Base-by-base conservation (phyloP, 2,888 invertebrate genomes). In the Cheilosia scutellata region DNA sequence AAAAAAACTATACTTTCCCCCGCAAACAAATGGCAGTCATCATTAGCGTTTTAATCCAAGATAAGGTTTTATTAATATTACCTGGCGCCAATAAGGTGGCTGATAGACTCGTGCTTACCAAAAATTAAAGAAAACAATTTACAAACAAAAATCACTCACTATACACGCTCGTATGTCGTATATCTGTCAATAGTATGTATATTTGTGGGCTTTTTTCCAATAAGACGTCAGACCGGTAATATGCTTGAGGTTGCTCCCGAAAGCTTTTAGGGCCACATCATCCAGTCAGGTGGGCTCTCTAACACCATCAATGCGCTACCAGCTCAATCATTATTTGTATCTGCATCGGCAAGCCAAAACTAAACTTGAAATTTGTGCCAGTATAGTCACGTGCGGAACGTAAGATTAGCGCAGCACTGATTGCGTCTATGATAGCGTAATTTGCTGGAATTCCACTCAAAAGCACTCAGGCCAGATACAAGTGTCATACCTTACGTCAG, bases 11-110 rank as follows among this genome's bases (percentile, higher is more conserved):
- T 27, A 58, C 7, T 16, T 20, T 1, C 11, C 47, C 3, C 16
- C 49, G 20, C 20, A 31, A 2, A 40, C 25, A 2, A 33, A 33
- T n/a, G n/a, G 11, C 16, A 47, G 47, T 25, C 47, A 31, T 33
- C 31, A 44, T n/a, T n/a, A 20, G 33, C 13, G 13, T 25, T 63
- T 47, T 63, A 33, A 49, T 13, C 49, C 25, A 9, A 66, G 66
- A 66, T 66, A 66, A 53, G 29, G 31, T 6, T 31, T 13, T 2
- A 55, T 4, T 0, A 27, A 25, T n/a, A n/a, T n/a, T 27, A 55
- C 47, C 75, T 68, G 80, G 80, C 80, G 80, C 80, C 80, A 82
- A 55, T 42, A 6, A 31, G 75, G 53, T 74, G 66, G 29, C 60
- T 80, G 60, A 68, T 5, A 47, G 63, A 77, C 9, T 33, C 51